A percentile compares a stretch with the other conserved stretches of the same genome.
These are phyloP conservation scores for Acromyrmex charruanus DNA, from an alignment of 1,140 invertebrate genomes.

Conservation along the genomic window DNA sequence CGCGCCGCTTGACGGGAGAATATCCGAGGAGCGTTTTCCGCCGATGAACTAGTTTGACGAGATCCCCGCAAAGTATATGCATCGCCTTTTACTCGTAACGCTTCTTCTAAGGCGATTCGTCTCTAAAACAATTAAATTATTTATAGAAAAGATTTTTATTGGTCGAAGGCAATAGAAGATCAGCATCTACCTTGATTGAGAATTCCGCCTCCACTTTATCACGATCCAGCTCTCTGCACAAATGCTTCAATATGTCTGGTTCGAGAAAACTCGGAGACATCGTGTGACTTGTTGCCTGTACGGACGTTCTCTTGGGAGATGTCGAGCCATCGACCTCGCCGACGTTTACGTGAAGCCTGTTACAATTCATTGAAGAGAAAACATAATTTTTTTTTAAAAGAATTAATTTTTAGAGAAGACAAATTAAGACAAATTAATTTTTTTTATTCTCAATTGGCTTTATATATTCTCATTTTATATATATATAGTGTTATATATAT, in stretches of 20 bases:
- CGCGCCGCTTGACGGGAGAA: constrained; percentile 89
- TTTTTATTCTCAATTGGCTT: neutral
- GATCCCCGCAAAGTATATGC: constrained; percentile 68
- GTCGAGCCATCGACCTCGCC: constrained; percentile 31
- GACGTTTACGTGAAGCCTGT: constrained; percentile 56
- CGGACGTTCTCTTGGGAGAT: constrained; percentile 71
- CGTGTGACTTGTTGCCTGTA: constrained; percentile 55
- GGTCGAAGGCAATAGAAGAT: too few species aligned
- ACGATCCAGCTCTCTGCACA: constrained; percentile 89
- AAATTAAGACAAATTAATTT: neutral
- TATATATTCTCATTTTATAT: neutral
- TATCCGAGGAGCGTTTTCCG: constrained; percentile 88
- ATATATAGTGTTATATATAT: too few species aligned
- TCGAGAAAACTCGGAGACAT: constrained; percentile 87
- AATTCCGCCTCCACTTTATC: constrained; percentile 91
- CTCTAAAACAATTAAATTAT: constrained; percentile 80
- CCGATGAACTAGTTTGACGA: constrained; percentile 82
- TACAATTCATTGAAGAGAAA: neutral
- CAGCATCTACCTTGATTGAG: constrained; percentile 87
- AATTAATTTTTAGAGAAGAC: too few species aligned
- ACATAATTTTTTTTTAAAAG: neutral
- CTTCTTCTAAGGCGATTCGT: constrained; percentile 89
- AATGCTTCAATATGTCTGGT: constrained; percentile 88
- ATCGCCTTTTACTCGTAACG: constrained; percentile 85
- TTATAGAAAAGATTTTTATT: constrained; percentile 1